phyloP scores from a whole-genome alignment of 2,113 vertebrate species.

The Perca schrenkii region DNA sequence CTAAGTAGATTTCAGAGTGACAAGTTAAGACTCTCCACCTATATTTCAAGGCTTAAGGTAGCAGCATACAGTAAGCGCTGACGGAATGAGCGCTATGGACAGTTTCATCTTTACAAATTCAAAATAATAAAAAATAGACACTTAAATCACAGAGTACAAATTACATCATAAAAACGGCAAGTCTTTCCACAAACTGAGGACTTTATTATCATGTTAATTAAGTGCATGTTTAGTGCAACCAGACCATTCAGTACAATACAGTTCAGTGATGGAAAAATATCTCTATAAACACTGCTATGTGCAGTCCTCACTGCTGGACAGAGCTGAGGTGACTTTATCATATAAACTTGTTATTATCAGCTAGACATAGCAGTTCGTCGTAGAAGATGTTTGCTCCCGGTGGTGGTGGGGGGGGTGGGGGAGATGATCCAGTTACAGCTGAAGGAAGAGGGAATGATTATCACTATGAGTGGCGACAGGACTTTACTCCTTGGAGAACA shows the following conservation, averaged over 20 bases:
- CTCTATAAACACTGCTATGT: conserved; percentile 2
- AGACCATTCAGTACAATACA: conserved; percentile 22
- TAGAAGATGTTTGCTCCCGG: conserved; percentile 13
- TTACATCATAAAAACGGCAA: background rate
- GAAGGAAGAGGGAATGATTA: conserved; percentile 1
- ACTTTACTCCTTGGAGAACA: conserved; percentile 90
- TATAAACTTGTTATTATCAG: conserved; percentile 15
- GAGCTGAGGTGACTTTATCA: background rate
- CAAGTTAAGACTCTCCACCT: background rate
- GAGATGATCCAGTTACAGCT: conserved; percentile 13
- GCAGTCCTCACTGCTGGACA: background rate
- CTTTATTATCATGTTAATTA: conserved; percentile 37
- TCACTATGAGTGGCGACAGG: background rate
- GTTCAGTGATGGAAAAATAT: conserved; percentile 7
- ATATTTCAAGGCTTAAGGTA: background rate
- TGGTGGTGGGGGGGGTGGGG: background rate
- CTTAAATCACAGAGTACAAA: background rate
- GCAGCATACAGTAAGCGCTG: no score
- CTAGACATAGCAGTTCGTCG: background rate
- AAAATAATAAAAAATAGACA: background rate
- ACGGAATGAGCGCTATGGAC: no score
- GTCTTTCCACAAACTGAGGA: conserved; percentile 36
- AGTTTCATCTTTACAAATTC: background rate
- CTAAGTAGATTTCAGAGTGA: no score
- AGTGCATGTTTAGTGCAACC: conserved; percentile 31